Conservation (phyloP, 2,888 invertebrate species). For the Dioctria linearis region DNA sequence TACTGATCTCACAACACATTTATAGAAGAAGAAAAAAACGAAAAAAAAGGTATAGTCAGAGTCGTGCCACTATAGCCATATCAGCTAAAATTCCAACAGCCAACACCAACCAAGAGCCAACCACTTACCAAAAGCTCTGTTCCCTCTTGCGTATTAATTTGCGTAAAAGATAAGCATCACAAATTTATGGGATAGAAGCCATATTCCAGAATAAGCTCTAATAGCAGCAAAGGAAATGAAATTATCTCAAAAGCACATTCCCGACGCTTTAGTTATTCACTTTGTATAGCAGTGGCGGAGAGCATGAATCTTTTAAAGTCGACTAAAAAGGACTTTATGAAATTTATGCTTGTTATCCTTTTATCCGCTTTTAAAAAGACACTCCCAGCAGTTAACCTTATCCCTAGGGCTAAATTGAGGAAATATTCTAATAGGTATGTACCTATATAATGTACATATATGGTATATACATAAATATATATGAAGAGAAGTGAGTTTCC, state of each 20-base stretch:
- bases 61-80: too few species aligned
- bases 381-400: neutral
- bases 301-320: constrained; percentile 6
- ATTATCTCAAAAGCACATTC: constrained; percentile 10
- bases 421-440: neutral
- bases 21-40: neutral
- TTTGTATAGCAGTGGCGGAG: constrained; percentile 1
- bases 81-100: too few species aligned
- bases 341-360: constrained; percentile 11
- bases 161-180: constrained; percentile 25
- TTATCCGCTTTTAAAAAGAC: constrained; percentile 18
- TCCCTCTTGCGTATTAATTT: constrained; percentile 38
- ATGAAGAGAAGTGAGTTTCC: neutral
- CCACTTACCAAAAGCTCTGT: neutral
- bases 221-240: constrained; percentile 2
- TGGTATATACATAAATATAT: too few species aligned
- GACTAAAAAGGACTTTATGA: neutral
- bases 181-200: neutral
- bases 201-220: constrained; percentile 15
- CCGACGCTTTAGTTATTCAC: neutral
- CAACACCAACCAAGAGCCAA: neutral
- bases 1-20: neutral
- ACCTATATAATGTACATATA: neutral
- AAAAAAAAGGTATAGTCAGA: too few species aligned
- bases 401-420: neutral